phyloP scores from a whole-genome alignment of 2,113 vertebrate species.

The Lepisosteus oculatus region DNA sequence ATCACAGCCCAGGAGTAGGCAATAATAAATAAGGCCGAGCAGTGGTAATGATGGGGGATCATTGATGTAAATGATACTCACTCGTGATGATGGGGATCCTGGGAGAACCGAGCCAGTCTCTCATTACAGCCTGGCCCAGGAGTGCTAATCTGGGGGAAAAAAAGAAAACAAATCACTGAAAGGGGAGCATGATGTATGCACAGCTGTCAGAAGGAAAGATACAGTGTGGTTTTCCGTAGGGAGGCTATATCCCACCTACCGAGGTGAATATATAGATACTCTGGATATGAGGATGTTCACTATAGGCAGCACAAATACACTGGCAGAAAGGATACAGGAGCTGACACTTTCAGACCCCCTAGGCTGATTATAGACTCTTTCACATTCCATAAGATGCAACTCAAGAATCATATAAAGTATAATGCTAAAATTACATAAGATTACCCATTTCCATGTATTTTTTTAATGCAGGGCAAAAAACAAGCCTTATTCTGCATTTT shows the following conservation, averaged over 20 bases:
- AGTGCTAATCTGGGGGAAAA: constrained; percentile 54
- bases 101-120: constrained; percentile 66
- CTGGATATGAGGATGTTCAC: constrained; percentile 42
- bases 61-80: constrained; percentile 76
- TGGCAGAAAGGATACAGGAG: not conserved
- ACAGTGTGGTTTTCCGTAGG: constrained; percentile 69
- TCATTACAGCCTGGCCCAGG: constrained; percentile 59
- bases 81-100: constrained; percentile 72
- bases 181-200: constrained; percentile 73
- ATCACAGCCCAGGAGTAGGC: constrained; percentile 19
- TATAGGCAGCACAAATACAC: constrained; percentile 33
- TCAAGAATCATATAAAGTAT: too few relatives aligned
- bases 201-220: constrained; percentile 72
- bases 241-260: constrained; percentile 54
- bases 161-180: constrained; percentile 53
- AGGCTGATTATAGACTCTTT: too few relatives aligned
- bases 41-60: constrained; percentile 73
- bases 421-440: too few relatives aligned
- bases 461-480: too few relatives aligned
- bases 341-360: too few relatives aligned
- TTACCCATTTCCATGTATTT: too few relatives aligned
- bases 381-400: too few relatives aligned
- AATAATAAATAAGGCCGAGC: constrained; percentile 68
- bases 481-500: too few relatives aligned
- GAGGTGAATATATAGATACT: constrained; percentile 18